phyloP scores from a whole-genome alignment of 2,113 vertebrate genomes.

The Isurus oxyrinchus region DNA sequence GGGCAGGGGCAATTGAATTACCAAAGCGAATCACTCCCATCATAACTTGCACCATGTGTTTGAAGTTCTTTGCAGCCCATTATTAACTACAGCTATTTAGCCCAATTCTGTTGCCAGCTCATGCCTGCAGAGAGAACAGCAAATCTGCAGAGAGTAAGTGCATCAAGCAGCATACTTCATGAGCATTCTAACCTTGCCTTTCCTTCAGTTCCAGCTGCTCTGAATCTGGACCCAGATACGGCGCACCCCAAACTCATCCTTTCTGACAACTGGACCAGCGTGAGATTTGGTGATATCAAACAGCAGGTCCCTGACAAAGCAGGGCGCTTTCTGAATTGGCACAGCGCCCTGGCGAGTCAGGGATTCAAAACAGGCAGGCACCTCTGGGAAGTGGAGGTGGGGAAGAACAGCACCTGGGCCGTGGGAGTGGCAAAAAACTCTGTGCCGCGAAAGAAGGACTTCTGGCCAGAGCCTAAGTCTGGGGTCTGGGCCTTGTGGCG shows the following conservation, averaged over 20 bases:
- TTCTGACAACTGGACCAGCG: background rate
- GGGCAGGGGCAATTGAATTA: background rate
- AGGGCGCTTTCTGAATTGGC: background rate
- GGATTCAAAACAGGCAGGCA: background rate
- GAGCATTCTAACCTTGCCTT: background rate
- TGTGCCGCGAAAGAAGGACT: background rate
- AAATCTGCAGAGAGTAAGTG: background rate
- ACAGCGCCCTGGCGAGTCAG: background rate
- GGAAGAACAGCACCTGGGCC: background rate
- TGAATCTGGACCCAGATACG: background rate
- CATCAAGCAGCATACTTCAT: background rate
- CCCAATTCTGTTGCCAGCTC: background rate
- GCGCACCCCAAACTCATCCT: background rate
- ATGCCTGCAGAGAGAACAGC: background rate
- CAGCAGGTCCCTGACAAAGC: background rate
- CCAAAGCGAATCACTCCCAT: background rate
- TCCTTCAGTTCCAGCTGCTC: background rate
- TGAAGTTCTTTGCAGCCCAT: too few species aligned
- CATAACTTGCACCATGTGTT: accelerated
- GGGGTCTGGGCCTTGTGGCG: constrained; percentile 5
- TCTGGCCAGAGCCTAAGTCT: background rate
- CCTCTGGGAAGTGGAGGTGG: background rate
- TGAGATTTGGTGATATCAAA: background rate
- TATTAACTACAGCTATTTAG: background rate
- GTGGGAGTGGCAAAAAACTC: background rate